Base-by-base conservation (phyloP, 2,113 vertebrate genomes). In the Polyodon spathula region DNA sequence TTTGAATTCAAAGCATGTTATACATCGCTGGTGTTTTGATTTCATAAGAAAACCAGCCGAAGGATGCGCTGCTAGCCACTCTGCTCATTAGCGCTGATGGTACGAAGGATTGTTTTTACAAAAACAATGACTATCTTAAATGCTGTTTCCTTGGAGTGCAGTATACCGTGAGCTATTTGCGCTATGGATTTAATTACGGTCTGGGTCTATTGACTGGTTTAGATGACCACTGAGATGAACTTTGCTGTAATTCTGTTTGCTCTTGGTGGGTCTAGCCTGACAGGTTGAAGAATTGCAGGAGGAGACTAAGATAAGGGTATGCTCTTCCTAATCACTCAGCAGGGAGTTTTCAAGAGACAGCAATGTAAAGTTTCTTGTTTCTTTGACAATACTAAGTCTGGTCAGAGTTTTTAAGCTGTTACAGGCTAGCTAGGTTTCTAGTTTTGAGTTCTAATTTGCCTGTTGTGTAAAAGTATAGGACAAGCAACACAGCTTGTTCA, bases 241-340 rank as follows among this genome's bases (percentile, higher is more conserved):
- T n/a, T 11, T 42, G 10, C 7, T n/a, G 54, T 8, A 17, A 53
- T 43, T 60, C 37, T 54, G 50, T 52, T 60, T 51, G 59, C 60
- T 11, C 9, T 14, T 17, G 15, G 27, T 54, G 41, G 27, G 17
- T 61, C 12, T 55, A 6, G 4, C 7, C 54, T 54, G 48, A 60
- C 59, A 60, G 37, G 14, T 14, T 62, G 17, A 55, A n/a, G 40
- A 16, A 54, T 60, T 62, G n/a, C 38, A 39, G 59, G 11, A 62
- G 60, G n/a, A 42, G 6, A 54, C 10, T 37, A 41, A 42, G 60
- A 55, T n/a, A 55, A 55, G 16, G 27, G 40, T 41, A 38, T 41
- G 16, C 37, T 11, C 39, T 12, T 11, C 40, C 12, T 54, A 62
- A 38, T 62, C 15, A 10, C 42, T 42, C 15, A 41, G 5, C 52